These are phyloP conservation scores for Patiria miniata DNA, from an alignment of 35 echinoderm and acorn worm genomes.

Conservation along the genomic window DNA sequence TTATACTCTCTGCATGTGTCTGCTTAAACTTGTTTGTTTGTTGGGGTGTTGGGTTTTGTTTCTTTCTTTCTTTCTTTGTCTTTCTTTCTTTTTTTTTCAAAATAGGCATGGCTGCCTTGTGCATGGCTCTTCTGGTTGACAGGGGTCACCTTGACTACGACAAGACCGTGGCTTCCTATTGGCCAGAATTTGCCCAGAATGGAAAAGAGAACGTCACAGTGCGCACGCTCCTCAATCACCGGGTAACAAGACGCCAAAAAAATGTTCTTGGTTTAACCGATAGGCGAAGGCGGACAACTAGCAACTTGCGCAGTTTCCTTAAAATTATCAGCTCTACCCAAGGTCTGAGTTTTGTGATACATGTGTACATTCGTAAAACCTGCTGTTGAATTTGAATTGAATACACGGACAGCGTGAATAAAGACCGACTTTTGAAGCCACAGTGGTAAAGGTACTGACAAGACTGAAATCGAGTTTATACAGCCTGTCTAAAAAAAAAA, in stretches of 20 bases:
- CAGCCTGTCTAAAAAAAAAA: too few relatives aligned
- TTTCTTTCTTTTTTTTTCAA: too few relatives aligned
- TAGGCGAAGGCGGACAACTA: background rate
- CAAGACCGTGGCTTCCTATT: conserved; percentile 65
- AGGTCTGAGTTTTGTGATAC: background rate
- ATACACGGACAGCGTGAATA: too few relatives aligned
- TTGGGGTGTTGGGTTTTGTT: too few relatives aligned
- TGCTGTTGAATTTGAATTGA: too few relatives aligned
- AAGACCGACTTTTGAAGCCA: too few relatives aligned
- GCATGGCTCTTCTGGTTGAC: conserved; percentile 66
- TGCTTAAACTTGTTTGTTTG: too few relatives aligned
- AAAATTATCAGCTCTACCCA: background rate
- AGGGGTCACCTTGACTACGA: conserved; percentile 76
- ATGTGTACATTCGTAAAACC: too few relatives aligned
- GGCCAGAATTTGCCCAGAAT: conserved; percentile 86
- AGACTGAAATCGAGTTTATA: too few relatives aligned
- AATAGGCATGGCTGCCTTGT: conserved; percentile 51
- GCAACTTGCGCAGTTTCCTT: background rate
- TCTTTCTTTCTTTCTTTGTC: background rate
- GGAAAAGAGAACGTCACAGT: conserved; percentile 87
- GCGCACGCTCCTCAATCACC: conserved; percentile 66
- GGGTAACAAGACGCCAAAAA: conserved; percentile 40
- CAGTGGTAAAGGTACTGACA: too few relatives aligned
- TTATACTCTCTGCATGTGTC: too few relatives aligned
- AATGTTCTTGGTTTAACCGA: background rate